Percentiles rank a stretch among this genome's conserved stretches.
Conservation (phyloP, 2,888 invertebrate genomes). For the Resseliella maxima region DNA sequence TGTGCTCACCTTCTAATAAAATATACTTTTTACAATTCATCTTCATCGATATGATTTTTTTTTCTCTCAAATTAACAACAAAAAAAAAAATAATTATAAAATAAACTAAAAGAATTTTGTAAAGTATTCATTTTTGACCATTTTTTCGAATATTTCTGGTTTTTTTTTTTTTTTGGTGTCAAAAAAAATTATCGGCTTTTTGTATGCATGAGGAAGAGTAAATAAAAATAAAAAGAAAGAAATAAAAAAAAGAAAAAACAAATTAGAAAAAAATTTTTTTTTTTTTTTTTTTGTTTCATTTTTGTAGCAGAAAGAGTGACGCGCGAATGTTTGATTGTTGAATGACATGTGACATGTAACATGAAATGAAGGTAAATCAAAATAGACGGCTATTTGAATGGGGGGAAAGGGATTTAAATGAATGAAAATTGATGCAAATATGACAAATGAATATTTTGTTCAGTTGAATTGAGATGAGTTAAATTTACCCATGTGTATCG, state of each 20-base stretch:
- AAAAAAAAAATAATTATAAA: too few relatives aligned
- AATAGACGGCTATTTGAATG: too few relatives aligned
- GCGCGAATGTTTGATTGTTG: neutral
- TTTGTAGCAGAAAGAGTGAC: too few relatives aligned
- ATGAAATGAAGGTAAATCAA: neutral
- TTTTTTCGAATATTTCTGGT: neutral
- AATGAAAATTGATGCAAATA: neutral
- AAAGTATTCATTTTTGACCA: constrained; percentile 25
- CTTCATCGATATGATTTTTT: too few relatives aligned
- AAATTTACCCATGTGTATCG: constrained; percentile 78
- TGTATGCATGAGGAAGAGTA: neutral
- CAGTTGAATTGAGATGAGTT: too few relatives aligned
- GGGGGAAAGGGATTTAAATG: neutral
- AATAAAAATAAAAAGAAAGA: neutral
- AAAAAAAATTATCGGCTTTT: constrained; percentile 39
- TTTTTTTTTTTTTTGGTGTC: neutral
- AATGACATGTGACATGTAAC: neutral
- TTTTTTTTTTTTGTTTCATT: neutral
- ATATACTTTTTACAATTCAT: constrained; percentile 14
- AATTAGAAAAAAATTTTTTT: neutral
- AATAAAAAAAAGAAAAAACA: neutral
- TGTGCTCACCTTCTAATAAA: constrained; percentile 41
- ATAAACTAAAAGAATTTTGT: constrained; percentile 1
- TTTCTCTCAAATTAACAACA: constrained; percentile 26
- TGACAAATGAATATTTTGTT: neutral